Evolutionary conservation across 1,140 invertebrate genomes (phyloP).

Genomic region (Euglossa dilemma): DNA sequence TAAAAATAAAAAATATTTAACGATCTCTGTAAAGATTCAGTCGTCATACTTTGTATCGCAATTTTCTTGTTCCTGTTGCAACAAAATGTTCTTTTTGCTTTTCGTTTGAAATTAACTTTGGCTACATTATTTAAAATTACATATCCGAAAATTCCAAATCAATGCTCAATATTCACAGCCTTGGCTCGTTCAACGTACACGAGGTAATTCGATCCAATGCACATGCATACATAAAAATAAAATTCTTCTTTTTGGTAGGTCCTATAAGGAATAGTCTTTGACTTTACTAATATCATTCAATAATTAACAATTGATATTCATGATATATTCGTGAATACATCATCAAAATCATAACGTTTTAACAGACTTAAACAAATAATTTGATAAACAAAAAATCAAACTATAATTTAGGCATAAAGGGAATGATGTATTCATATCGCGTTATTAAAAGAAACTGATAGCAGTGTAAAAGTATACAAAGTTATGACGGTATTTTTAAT

Average conservation of each 20-base stretch:
- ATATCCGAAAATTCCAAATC: slow-evolving; percentile 14
- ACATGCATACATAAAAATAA: slow-evolving; percentile 20
- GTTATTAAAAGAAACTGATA: background rate
- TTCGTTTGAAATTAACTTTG: slow-evolving; percentile 11
- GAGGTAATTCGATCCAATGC: slow-evolving; percentile 47
- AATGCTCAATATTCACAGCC: slow-evolving; percentile 58
- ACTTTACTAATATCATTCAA: slow-evolving; percentile 30
- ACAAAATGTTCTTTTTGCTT: slow-evolving; percentile 24
- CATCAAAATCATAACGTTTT: background rate
- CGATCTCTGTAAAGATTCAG: slow-evolving; percentile 32
- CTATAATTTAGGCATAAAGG: background rate
- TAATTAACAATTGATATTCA: background rate
- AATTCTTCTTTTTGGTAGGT: slow-evolving; percentile 2
- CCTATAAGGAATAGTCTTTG: slow-evolving; percentile 36
- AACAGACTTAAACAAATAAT: background rate
- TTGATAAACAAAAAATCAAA: background rate
- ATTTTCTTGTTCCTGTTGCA: slow-evolving; percentile 19
- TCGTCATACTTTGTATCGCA: slow-evolving; percentile 30
- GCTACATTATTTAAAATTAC: background rate
- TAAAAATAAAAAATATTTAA: slow-evolving; percentile 71
- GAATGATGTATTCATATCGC: background rate
- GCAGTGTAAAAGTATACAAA: background rate
- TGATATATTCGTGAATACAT: background rate
- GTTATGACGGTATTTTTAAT: slow-evolving; percentile 28
- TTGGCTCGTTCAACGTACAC: slow-evolving; percentile 42